Evolutionary conservation across 2,888 invertebrate genomes (phyloP), one percentile per base, ranked within the genome.

Genomic region (Folsomia candida): DNA sequence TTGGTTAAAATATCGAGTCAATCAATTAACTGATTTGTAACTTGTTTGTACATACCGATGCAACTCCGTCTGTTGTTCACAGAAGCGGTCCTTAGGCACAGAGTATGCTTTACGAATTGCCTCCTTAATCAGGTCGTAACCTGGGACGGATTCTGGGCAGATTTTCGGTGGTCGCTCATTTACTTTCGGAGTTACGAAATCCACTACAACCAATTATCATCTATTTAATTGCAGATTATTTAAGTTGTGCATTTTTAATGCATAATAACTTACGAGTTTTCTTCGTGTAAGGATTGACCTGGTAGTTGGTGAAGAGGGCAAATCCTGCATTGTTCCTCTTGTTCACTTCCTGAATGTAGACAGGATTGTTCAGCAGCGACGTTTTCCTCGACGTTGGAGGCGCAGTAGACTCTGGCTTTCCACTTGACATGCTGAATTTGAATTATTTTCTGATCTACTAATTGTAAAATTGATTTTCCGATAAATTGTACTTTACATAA

Each of bases 271-370:
- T 65, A 77, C 77, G 65, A 4, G 70, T 69, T 57, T 74, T 76
- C 24, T 68, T 71, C 1, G 71, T 72, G 70, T 74, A 77, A 4
- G 77, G 74, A 57, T 77, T 77, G 62, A 77, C 69, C 57, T 77
- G 77, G 27, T 76, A 77, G 65, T 69, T 69, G 11, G 51, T 51
- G 57, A 66, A 76, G 3, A 77, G 62, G 24, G 58, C 57, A 4
- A 57, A 62, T 37, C 70, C 69, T 37, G 73, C 70, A 51, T 71
- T 74, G 6, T 68, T 20, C 26, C 74, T 37, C 27, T 66, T 74
- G 58, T 72, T 77, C 2, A 69, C 20, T 29, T 76, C 76, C 1
- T 69, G 51, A 28, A 72, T 58, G 61, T 72, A 74, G 37, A 61
- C 29, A 0, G 22, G 1, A 26, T 76, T 72, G 18, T 69, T 25